These are phyloP conservation scores for Ephydatia muelleri DNA, from an alignment of 37 sponge, comb jelly and placozoan genomes.

Conservation along the genomic window DNA sequence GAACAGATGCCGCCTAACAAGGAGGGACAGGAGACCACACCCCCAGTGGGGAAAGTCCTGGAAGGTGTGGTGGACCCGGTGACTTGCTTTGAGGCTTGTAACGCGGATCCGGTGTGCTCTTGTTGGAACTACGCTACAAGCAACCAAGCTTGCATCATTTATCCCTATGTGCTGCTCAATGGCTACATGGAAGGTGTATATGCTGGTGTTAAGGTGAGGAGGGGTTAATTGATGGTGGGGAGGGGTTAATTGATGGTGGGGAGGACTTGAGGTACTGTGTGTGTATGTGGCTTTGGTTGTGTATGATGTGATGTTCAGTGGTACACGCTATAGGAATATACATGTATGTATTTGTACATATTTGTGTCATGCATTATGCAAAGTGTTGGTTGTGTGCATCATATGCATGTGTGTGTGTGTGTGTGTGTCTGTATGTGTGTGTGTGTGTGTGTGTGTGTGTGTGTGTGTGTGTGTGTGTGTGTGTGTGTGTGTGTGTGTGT, in stretches of 20 bases:
- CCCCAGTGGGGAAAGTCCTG: background rate
- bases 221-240: background rate
- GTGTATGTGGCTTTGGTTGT: background rate
- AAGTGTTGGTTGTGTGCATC: no score
- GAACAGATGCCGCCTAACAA: background rate
- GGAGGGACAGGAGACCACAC: background rate
- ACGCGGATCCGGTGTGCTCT: background rate
- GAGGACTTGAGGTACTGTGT: background rate
- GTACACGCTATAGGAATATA: no score
- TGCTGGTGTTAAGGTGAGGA: slow-evolving; percentile 11
- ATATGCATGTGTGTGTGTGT: slow-evolving; percentile 3
- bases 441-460: background rate
- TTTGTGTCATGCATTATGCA: no score
- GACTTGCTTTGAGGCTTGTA: background rate
- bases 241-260: background rate
- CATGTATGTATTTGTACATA: no score
- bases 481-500: background rate
- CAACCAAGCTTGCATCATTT: background rate
- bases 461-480: background rate
- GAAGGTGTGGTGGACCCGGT: background rate
- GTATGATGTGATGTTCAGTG: no score
- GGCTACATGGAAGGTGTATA: background rate
- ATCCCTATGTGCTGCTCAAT: slow-evolving; percentile 9
- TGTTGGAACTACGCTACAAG: background rate
- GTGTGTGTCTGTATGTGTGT: background rate